Evolutionary conservation across 2,113 vertebrate genomes (phyloP), one percentile per base, ranked within the genome.

Genomic region (Albula glossodonta): DNA sequence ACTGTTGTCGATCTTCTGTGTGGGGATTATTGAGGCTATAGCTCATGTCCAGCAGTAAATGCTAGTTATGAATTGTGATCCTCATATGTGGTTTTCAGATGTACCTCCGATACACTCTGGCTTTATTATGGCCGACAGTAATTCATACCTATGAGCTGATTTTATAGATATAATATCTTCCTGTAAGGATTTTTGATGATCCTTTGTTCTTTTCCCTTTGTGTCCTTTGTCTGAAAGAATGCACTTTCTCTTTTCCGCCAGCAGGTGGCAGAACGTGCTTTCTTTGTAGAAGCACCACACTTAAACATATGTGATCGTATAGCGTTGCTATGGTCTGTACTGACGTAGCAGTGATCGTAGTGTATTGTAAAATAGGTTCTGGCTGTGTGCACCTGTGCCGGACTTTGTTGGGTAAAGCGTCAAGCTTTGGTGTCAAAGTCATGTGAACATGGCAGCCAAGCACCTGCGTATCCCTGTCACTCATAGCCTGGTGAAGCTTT

Each of bases 231-330:
- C 70, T 74, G 70, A 31, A 74, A 22, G 48, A 22, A 49, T 80
- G 84, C 25, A 81, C 5, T 51, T 13, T 8, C 13, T 2, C n/a
- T 52, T 56, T 50, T 19, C 25, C 48, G 49, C 87, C 87, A 88
- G 85, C 78, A 88, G 87, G 83, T 88, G 85, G 80, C 87, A 88
- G 87, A 66, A 88, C 77, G 84, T 48, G 60, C 31, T 84, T 74
- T 74, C 70, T 74, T n/a, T 25, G 70, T n/a, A 0, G 31, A 74
- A n/a, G 22, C 70, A 25, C 70, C n/a, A n/a, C 31, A 8, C 63
- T 22, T 4, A 9, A 25, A 25, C n/a, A 74, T 13, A 63, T 17
- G 56, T 51, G 11, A 51, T 51, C 17, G 49, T 56, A 79, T 52
- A 17, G 50, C 49, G 2, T 80, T 51, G 0, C 13, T 78, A 6